Percentiles rank a stretch among this genome's conserved stretches.
phyloP scores from a whole-genome alignment of 2,797 vertebrate species.

The Rhinella marina region DNA sequence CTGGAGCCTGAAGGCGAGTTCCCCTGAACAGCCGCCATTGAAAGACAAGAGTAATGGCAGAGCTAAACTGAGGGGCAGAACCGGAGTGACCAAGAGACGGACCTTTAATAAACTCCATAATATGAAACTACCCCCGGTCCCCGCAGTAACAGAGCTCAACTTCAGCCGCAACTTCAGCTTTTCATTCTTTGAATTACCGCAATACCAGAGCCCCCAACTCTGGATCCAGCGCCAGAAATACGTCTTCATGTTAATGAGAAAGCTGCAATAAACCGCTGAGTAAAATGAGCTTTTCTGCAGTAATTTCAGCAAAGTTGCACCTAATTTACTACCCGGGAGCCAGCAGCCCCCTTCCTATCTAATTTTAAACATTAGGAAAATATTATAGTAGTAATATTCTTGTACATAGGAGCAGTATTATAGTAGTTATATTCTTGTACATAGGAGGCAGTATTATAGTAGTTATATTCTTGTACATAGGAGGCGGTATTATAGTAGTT shows the following conservation, averaged over 20 bases:
- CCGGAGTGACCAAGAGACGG: conserved; percentile 59
- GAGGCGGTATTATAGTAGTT: not conserved
- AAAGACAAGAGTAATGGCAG: not conserved
- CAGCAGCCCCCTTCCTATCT: too few species aligned
- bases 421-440: conserved; percentile 6
- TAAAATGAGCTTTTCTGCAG: not conserved
- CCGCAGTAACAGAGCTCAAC: conserved; percentile 77
- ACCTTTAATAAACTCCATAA: conserved; percentile 65
- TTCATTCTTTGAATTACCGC: conserved; percentile 84
- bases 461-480: not conserved
- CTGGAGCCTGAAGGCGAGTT: too few species aligned
- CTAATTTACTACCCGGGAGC: too few species aligned
- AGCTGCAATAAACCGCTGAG: conserved; percentile 66
- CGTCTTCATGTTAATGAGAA: conserved; percentile 73
- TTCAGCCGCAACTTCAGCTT: conserved; percentile 85
- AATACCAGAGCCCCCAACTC: conserved; percentile 74
- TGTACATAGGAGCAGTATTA: not conserved
- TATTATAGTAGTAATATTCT: not conserved
- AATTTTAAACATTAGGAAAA: too few species aligned
- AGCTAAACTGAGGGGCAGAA: not conserved
- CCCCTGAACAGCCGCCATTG: too few species aligned
- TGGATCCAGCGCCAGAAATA: conserved; percentile 72
- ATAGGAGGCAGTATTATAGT: conserved; percentile 3
- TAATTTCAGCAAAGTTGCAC: not conserved
- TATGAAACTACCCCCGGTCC: conserved; percentile 74